These are phyloP conservation scores for Sinocyclocheilus grahami DNA, from an alignment of 2,113 vertebrate genomes.

Conservation along the genomic window DNA sequence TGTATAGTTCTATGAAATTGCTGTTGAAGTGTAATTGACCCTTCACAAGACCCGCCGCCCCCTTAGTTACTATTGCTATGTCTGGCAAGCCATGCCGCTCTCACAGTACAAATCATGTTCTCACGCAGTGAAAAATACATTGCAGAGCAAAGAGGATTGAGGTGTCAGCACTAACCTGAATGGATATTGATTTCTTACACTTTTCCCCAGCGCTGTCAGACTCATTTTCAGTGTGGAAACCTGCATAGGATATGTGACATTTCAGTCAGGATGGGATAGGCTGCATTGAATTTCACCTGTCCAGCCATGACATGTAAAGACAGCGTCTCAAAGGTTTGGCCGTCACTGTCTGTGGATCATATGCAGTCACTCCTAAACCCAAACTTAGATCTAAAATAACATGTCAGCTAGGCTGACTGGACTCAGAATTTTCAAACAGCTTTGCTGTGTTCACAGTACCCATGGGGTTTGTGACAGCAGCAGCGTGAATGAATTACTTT, in stretches of 20 bases:
- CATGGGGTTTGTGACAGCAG: not conserved
- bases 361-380: not conserved
- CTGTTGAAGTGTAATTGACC: not conserved
- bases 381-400: not conserved
- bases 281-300: slow-evolving; percentile 32
- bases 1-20: not conserved
- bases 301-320: slow-evolving; percentile 34
- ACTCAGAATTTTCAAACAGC: not conserved
- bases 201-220: slow-evolving; percentile 38
- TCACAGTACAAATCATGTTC: too few relatives aligned
- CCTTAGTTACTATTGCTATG: too few relatives aligned
- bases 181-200: slow-evolving; percentile 62
- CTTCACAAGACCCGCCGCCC: too few relatives aligned
- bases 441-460: not conserved
- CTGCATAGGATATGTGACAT: slow-evolving; percentile 4
- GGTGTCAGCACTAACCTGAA: slow-evolving; percentile 57
- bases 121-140: too few relatives aligned
- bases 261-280: not conserved
- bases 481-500: not conserved
- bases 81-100: too few relatives aligned
- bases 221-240: slow-evolving; percentile 1
- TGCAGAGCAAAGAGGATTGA: not conserved
- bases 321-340: not conserved
- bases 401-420: not conserved
- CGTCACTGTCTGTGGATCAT: slow-evolving; percentile 23